Percentiles rank a stretch among this genome's conserved stretches.
These are phyloP conservation scores for Chydorus sphaericus DNA, from an alignment of 2,888 invertebrate genomes.

Conservation along the genomic window DNA sequence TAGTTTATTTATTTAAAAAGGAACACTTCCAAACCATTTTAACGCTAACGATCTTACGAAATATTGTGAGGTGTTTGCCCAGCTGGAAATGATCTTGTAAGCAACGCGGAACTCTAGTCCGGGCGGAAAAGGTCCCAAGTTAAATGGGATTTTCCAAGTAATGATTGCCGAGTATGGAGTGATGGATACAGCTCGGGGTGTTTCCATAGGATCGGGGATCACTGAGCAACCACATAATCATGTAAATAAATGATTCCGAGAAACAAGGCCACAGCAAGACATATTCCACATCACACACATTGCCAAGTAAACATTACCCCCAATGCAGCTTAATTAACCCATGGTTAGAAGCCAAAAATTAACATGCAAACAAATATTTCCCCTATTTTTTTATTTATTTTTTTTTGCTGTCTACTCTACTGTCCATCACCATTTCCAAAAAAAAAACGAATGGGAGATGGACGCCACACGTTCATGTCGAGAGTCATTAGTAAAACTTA, in stretches of 20 bases:
- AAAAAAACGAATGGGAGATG: no score
- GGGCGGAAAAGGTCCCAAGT: slow-evolving; percentile 36
- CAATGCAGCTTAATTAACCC: no score
- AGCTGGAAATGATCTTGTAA: slow-evolving; percentile 25
- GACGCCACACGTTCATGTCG: no score
- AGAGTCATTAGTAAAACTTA: no score
- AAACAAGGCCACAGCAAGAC: neutral
- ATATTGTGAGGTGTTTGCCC: neutral
- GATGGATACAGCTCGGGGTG: slow-evolving; percentile 32
- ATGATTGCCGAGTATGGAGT: slow-evolving; percentile 35
- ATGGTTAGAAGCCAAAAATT: no score
- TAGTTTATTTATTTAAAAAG: neutral
- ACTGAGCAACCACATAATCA: no score
- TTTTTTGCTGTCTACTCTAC: no score
- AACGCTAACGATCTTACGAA: neutral
- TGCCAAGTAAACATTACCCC: no score
- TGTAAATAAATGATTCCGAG: neutral
- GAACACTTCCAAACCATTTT: neutral
- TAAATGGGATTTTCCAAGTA: slow-evolving; percentile 34
- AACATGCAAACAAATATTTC: no score
- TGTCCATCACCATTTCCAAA: no score
- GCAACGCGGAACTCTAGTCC: slow-evolving; percentile 36
- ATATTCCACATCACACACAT: no score
- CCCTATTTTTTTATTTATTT: no score
- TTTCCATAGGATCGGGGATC: slow-evolving; percentile 35